Evolutionary conservation across 1,140 invertebrate genomes (phyloP).

Genomic region (Lasioglossum albipes): DNA sequence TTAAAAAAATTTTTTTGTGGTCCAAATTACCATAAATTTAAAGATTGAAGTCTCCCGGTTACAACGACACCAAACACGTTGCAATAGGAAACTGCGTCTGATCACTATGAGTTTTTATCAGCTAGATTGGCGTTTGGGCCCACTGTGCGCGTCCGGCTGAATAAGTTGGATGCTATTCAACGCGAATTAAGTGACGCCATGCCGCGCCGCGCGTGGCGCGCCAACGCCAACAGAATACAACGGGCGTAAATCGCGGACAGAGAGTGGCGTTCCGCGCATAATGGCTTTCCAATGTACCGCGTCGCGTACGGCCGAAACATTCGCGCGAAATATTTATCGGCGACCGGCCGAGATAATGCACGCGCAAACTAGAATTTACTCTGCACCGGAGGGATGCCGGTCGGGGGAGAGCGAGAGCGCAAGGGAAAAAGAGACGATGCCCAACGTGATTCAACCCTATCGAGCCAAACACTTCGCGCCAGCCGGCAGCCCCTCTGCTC

Average conservation of each 20-base stretch:
- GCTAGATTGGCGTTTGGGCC: no score
- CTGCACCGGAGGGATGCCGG: neutral
- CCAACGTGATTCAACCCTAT: neutral
- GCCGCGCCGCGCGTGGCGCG: no score
- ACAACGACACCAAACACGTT: no score
- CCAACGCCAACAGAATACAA: conserved; percentile 9
- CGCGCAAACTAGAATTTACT: conserved; percentile 65
- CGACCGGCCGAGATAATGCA: conserved; percentile 60
- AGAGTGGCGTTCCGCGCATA: conserved; percentile 62
- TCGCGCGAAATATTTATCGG: conserved; percentile 63
- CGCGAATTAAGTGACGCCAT: conserved; percentile 33
- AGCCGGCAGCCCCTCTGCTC: neutral
- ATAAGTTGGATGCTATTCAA: conserved; percentile 55
- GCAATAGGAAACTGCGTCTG: no score
- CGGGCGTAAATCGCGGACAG: conserved; percentile 47
- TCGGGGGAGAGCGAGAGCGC: neutral
- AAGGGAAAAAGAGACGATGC: neutral
- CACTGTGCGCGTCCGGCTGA: no score
- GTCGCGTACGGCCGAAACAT: conserved; percentile 43
- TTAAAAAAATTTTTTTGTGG: no score
- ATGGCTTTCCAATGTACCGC: conserved; percentile 75
- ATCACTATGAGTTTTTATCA: no score
- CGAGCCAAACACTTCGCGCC: neutral
- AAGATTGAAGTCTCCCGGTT: no score
- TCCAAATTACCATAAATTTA: no score